Evolutionary conservation across 2,888 invertebrate species (phyloP), one percentile per base, ranked within the genome.

Genomic region (Phaonia tiefii): DNA sequence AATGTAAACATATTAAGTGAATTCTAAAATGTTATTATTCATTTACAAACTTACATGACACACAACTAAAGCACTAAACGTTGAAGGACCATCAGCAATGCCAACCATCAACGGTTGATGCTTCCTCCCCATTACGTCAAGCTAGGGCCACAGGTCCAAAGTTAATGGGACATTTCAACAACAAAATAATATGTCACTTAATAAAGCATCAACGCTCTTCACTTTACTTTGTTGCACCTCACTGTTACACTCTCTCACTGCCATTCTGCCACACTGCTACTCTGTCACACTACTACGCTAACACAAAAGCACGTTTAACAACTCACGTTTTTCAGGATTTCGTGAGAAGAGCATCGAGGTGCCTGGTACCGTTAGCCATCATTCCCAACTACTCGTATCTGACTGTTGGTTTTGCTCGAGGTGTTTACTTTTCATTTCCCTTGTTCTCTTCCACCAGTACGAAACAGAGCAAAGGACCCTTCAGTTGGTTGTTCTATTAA

Each of bases 71-170:
- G 22, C 37, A 20, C 39, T 63, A 44, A 25, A 54, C 54, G 54
- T 11, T 54, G 54, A 25, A 25, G 42, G 26, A 42, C 22, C 2
- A 20, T 5, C 63, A n/a, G n/a, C n/a, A n/a, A n/a, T n/a, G n/a
- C n/a, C n/a, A n/a, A n/a, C n/a, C n/a, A n/a, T n/a, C n/a, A n/a
- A n/a, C n/a, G n/a, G n/a, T n/a, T n/a, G n/a, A n/a, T n/a, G n/a
- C n/a, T n/a, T n/a, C n/a, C n/a, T n/a, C n/a, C n/a, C n/a, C n/a
- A n/a, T n/a, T n/a, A n/a, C n/a, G n/a, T n/a, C n/a, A n/a, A n/a
- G n/a, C n/a, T n/a, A n/a, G 11, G 22, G 54, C 51, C 51, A 54
- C 67, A 67, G 54, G 67, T 67, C 67, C 51, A 67, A 67, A 67
- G 67, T 54, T 49, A 54, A 67, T 51, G 67, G 15, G 51, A 67